Percentiles rank a stretch among this genome's conserved stretches.
Conservation (phyloP, 2,888 invertebrate genomes). For the Mythimna loreyi region DNA sequence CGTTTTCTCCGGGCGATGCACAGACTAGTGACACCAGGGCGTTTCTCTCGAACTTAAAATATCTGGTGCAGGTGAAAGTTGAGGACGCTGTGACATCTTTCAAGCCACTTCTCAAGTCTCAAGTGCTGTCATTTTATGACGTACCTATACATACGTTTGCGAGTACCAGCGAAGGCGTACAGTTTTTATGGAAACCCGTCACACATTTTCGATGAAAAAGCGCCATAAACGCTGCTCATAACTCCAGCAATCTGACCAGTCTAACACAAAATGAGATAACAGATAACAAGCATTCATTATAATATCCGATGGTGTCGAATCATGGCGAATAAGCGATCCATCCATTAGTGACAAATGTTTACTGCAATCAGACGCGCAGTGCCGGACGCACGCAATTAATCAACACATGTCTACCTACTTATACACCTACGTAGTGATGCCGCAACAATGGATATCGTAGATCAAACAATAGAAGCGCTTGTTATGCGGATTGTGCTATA, state of each 20-base stretch:
- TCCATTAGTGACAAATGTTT: constrained; percentile 85
- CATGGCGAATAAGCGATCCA: constrained; percentile 72
- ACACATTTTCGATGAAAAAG: not conserved
- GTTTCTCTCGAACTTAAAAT: too few species aligned
- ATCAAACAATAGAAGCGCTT: constrained; percentile 57
- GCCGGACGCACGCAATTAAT: constrained; percentile 75
- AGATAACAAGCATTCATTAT: constrained; percentile 59
- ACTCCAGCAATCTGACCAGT: constrained; percentile 31
- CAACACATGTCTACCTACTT: constrained; percentile 66
- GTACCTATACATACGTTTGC: too few species aligned
- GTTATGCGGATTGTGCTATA: constrained; percentile 19
- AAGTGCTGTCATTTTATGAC: too few species aligned
- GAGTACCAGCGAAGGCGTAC: too few species aligned
- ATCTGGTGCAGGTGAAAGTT: too few species aligned
- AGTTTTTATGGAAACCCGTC: not conserved
- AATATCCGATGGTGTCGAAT: constrained; percentile 67
- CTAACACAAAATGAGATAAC: constrained; percentile 59
- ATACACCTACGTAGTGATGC: constrained; percentile 42
- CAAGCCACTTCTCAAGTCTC: too few species aligned
- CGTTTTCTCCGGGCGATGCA: too few species aligned
- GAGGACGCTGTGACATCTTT: too few species aligned
- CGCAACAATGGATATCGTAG: constrained; percentile 52
- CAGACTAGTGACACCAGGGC: too few species aligned
- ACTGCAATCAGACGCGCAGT: constrained; percentile 78
- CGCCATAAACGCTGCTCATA: constrained; percentile 6